Conservation (phyloP, 2,113 vertebrate genomes). For the Craseonycteris thonglongyai region DNA sequence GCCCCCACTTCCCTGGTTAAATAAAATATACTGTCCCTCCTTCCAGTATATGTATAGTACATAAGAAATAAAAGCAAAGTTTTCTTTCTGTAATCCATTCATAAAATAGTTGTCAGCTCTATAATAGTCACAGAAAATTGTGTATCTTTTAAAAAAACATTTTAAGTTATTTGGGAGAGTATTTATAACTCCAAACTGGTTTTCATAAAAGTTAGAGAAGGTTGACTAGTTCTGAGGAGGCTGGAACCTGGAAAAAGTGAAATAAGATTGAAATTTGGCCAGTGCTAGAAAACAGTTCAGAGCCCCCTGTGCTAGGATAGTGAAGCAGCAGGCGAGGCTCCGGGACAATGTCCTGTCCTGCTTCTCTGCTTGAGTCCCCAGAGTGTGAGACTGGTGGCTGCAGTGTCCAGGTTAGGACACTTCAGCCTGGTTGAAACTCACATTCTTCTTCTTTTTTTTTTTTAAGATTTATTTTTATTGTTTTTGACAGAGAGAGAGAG, state of each 20-base stretch:
- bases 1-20: neutral
- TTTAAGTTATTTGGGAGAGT: neutral
- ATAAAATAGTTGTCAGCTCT: neutral
- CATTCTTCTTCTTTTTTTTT: too few species aligned
- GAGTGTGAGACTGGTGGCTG: neutral
- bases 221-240: neutral
- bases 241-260: neutral
- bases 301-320: neutral
- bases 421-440: neutral
- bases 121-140: too few species aligned
- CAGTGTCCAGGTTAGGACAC: neutral
- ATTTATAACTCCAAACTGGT: neutral
- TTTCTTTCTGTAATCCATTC: conserved; percentile 16
- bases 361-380: neutral
- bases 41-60: neutral
- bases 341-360: neutral
- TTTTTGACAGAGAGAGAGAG: too few species aligned
- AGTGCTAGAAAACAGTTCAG: neutral
- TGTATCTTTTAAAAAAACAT: neutral
- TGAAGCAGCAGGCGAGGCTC: neutral
- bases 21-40: neutral
- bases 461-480: too few species aligned
- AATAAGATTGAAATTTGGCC: neutral
- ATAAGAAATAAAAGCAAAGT: neutral
- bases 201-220: neutral